phyloP scores from a whole-genome alignment of 1,140 invertebrate species.

The Diabrotica undecimpunctata region DNA sequence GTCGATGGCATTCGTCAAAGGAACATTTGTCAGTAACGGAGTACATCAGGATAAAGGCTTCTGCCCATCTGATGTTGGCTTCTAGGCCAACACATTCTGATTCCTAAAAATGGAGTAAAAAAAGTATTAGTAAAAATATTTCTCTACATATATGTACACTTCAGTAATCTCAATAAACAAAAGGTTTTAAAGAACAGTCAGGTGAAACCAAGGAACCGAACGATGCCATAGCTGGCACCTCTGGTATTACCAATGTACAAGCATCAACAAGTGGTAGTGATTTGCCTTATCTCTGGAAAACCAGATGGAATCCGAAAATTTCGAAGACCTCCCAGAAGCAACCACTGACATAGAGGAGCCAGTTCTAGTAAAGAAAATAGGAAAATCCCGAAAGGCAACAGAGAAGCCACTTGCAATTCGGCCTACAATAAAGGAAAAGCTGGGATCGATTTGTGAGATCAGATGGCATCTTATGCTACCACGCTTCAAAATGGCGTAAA shows the following conservation, averaged over 20 bases:
- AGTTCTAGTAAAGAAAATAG: background rate
- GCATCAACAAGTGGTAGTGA: slow-evolving; percentile 3
- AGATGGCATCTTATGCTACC: slow-evolving; percentile 43
- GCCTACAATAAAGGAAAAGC: slow-evolving; percentile 46
- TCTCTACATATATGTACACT: too few relatives aligned
- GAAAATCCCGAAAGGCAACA: slow-evolving; percentile 3
- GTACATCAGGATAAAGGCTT: slow-evolving; percentile 81
- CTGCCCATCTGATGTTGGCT: slow-evolving; percentile 76
- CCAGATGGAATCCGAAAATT: background rate
- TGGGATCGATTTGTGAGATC: slow-evolving; percentile 45
- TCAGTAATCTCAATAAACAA: too few relatives aligned
- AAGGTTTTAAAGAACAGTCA: too few relatives aligned
- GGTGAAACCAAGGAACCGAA: too few relatives aligned
- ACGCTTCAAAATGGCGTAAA: slow-evolving; percentile 42
- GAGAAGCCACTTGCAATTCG: slow-evolving; percentile 40
- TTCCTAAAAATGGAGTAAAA: slow-evolving; percentile 51
- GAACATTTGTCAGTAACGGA: slow-evolving; percentile 79
- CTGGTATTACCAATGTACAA: background rate
- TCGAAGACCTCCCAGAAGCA: too few relatives aligned
- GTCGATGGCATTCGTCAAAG: slow-evolving; percentile 77
- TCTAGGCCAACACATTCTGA: slow-evolving; percentile 66
- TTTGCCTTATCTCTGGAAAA: background rate
- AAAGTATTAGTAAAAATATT: background rate
- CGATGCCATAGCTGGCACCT: background rate
- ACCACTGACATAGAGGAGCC: background rate